These are phyloP conservation scores for Lasioglossum morio DNA, from an alignment of 2,888 invertebrate genomes.

Conservation along the genomic window DNA sequence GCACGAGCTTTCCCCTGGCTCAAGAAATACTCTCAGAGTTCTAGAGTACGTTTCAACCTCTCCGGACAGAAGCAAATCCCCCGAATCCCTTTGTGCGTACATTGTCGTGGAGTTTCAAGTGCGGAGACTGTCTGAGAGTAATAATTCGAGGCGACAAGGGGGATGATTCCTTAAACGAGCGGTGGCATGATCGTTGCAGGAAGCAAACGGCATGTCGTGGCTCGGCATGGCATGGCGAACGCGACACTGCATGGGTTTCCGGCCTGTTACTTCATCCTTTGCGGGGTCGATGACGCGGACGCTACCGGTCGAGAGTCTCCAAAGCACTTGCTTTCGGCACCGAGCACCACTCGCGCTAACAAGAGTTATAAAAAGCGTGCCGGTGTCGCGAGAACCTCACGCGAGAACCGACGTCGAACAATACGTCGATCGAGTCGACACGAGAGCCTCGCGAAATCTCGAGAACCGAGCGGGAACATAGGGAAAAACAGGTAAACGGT, in stretches of 20 bases:
- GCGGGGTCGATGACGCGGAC: constrained; percentile 40
- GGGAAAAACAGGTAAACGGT: neutral
- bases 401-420: neutral
- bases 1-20: neutral
- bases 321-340: constrained; percentile 53
- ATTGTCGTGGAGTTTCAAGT: neutral
- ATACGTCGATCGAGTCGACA: neutral
- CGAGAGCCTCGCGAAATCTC: constrained; percentile 1
- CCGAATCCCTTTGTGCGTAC: neutral
- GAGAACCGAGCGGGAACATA: neutral
- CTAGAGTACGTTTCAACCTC: neutral
- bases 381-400: neutral
- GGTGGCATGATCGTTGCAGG: neutral
- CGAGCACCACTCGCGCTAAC: constrained; percentile 56
- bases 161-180: neutral
- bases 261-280: constrained; percentile 51
- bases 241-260: constrained; percentile 10
- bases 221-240: neutral
- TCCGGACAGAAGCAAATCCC: neutral
- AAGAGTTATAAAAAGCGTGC: constrained; percentile 39
- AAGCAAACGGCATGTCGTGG: neutral
- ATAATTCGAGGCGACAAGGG: neutral
- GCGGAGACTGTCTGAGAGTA: neutral
- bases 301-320: constrained; percentile 26
- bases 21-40: neutral